phyloP scores from a whole-genome alignment of 2,113 vertebrate genomes.

The Toxotes chatareus region DNA sequence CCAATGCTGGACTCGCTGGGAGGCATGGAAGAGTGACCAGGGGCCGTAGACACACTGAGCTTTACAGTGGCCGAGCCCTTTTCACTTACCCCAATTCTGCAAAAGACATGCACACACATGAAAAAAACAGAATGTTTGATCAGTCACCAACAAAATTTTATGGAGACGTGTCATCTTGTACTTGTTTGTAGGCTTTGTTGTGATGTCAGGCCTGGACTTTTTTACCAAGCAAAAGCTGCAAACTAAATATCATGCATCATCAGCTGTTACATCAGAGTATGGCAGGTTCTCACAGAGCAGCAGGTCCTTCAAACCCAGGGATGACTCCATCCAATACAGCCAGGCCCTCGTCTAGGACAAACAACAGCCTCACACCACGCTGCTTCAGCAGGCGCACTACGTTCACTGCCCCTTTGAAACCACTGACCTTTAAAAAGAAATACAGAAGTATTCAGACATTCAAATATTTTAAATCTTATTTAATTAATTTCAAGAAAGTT shows the following conservation, averaged over 20 bases:
- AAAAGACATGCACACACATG: not conserved
- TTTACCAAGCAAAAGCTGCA: not conserved
- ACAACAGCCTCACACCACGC: conserved; percentile 86
- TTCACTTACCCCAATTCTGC: conserved; percentile 89
- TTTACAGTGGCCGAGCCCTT: conserved; percentile 89
- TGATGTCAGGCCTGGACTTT: not conserved
- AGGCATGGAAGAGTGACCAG: conserved; percentile 93
- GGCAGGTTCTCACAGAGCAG: conserved; percentile 88
- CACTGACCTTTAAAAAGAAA: conserved; percentile 83
- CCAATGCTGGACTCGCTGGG: conserved; percentile 91
- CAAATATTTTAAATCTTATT: not conserved
- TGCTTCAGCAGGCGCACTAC: conserved; percentile 88
- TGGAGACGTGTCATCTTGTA: not conserved
- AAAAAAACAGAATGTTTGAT: not conserved
- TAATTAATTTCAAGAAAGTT: not conserved
- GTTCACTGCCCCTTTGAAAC: conserved; percentile 85
- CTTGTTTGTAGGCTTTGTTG: not conserved
- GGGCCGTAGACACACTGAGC: conserved; percentile 86
- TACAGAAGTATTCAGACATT: not conserved
- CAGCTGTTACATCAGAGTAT: not conserved
- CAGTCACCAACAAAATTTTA: not conserved
- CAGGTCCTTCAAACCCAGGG: conserved; percentile 83
- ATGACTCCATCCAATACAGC: conserved; percentile 85
- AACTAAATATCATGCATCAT: not conserved
- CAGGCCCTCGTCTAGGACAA: conserved; percentile 91